Evolutionary conservation across 2,888 invertebrate genomes (phyloP), one percentile per base, ranked within the genome.

Genomic region (Lepidochitona cinerea): DNA sequence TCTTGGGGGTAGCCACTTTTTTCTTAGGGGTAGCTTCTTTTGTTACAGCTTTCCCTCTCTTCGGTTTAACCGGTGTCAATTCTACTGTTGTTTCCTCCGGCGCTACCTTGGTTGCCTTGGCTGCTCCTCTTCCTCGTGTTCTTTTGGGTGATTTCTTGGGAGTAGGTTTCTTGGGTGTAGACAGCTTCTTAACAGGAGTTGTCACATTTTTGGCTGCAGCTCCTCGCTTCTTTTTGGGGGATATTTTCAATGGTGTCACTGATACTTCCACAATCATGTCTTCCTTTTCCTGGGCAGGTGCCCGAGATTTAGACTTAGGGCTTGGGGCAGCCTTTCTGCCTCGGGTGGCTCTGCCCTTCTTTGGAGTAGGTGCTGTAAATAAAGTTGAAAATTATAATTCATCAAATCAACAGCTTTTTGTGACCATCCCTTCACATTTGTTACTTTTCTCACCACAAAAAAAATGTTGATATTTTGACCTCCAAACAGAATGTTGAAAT

Each of bases 21-120:
- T 73, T 71, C 54, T 75, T 75, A n/a, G 70, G 52, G 26, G 73
- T 64, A 29, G 66, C 68, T 37, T 37, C 41, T 68, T 68, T 73
- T 18, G 41, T 53, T 7, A 64, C 59, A 37, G 59, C 36, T 14
- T 64, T 59, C 23, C 73, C 68, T 37, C 65, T 36, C 69, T 41
- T 64, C 67, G 68, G 73, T 37, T 69, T 71, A 1, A 53, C 41
- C 26, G 53, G 52, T 2, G 26, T 23, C 33, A 64, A 5, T 9
- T 4, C 68, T 70, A 73, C 71, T 49, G 70, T 37, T 54, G 73
- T 70, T 41, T 64, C 67, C 18, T 59, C 70, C 33, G 75, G 69
- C 29, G 73, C 66, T 35, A 37, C 67, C 29, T 37, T 37, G 9
- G 26, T 41, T 75, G 74, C n/a, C 12, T 14, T 41, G 26, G 35